phyloP scores from a whole-genome alignment of 2,797 vertebrate genomes.

The Pantherophis vulpinus region DNA sequence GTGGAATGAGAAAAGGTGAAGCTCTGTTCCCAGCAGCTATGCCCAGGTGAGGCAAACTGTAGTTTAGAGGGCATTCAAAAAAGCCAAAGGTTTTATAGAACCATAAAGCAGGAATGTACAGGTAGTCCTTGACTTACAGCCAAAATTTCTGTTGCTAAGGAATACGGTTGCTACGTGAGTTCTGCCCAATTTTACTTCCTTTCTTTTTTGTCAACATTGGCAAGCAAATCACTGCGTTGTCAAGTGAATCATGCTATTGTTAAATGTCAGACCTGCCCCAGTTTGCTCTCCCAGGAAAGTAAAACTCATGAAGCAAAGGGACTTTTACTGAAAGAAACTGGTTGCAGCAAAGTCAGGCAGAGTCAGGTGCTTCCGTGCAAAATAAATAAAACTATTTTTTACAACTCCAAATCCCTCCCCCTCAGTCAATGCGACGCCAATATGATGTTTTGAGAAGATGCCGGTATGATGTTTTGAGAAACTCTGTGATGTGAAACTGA shows the following conservation, averaged over 20 bases:
- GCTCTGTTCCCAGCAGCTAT: neutral
- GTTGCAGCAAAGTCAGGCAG: too few relatives aligned
- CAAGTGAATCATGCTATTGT: too few relatives aligned
- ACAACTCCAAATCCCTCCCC: neutral
- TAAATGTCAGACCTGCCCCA: neutral
- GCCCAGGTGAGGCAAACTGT: neutral
- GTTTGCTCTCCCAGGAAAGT: neutral
- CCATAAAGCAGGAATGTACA: neutral
- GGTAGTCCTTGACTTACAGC: too few relatives aligned
- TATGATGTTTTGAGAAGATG: neutral
- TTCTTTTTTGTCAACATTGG: too few relatives aligned
- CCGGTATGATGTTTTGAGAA: neutral
- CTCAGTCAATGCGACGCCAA: neutral
- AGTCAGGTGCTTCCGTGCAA: neutral
- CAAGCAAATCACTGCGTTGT: too few relatives aligned
- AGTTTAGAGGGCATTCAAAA: neutral
- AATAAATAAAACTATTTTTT: neutral
- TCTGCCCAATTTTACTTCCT: too few relatives aligned
- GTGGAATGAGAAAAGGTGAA: neutral
- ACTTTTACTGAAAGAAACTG: too few relatives aligned
- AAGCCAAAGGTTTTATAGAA: neutral
- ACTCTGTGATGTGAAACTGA: neutral
- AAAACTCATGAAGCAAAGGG: neutral
- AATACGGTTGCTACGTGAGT: too few relatives aligned
- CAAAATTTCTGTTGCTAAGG: too few relatives aligned